phyloP scores from a whole-genome alignment of 2,888 invertebrate species.

The Pasiphila rectangulata region DNA sequence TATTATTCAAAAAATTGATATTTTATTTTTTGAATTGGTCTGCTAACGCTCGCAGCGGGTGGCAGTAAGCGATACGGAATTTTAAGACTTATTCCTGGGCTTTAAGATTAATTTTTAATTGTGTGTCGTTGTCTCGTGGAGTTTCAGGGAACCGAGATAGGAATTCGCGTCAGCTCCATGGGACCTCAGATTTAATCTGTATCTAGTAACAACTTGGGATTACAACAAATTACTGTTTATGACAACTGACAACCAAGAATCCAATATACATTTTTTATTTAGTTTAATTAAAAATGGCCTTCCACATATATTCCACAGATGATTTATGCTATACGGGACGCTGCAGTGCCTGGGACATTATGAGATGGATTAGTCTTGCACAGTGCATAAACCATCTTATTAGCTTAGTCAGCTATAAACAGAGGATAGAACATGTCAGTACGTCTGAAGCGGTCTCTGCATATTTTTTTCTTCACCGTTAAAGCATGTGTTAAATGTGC shows the following conservation, averaged over 20 bases:
- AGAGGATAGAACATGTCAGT: too few relatives aligned
- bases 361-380: too few relatives aligned
- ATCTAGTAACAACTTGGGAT: constrained; percentile 36
- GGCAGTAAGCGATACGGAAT: constrained; percentile 39
- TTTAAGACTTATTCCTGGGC: constrained; percentile 40
- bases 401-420: too few relatives aligned
- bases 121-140: constrained; percentile 44
- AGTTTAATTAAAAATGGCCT: too few relatives aligned
- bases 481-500: too few relatives aligned
- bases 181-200: constrained; percentile 62
- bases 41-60: constrained; percentile 77
- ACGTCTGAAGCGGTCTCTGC: too few relatives aligned
- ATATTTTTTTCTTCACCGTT: too few relatives aligned
- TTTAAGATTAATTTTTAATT: constrained; percentile 44
- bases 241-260: constrained; percentile 15
- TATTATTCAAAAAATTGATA: constrained; percentile 78
- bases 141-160: constrained; percentile 65
- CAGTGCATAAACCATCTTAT: too few relatives aligned
- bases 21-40: constrained; percentile 74
- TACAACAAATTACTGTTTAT: constrained; percentile 18
- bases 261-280: constrained; percentile 5
- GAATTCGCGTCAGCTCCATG: constrained; percentile 61
- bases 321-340: too few relatives aligned
- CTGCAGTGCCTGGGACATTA: too few relatives aligned
- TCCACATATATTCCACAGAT: too few relatives aligned